Evolutionary conservation across 2,113 vertebrate genomes (phyloP).

Genomic region (Spilogale gracilis): DNA sequence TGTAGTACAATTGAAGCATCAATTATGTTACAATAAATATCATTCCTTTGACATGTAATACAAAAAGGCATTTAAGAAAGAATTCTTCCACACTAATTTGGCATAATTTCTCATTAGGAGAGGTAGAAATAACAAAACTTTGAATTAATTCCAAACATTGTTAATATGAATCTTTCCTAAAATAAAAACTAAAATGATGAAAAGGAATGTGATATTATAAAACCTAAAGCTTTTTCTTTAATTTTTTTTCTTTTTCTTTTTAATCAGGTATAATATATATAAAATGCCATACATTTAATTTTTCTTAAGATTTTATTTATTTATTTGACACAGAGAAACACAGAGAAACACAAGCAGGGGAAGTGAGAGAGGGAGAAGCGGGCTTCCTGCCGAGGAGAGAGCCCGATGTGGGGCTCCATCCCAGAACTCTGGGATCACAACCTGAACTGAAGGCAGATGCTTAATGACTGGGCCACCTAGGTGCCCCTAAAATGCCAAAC

Average conservation of each 20-base stretch:
- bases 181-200: background rate
- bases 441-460: no score
- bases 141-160: background rate
- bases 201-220: background rate
- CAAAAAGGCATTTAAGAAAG: conserved; percentile 39
- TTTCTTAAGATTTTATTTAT: no score
- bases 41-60: conserved; percentile 27
- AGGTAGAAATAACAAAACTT: conserved; percentile 26
- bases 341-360: no score
- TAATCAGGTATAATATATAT: background rate
- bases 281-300: background rate
- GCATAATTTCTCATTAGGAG: conserved; percentile 30
- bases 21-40: conserved; percentile 44
- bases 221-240: background rate
- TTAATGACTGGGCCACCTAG: no score
- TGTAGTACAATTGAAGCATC: background rate
- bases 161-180: conserved; percentile 39
- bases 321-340: no score
- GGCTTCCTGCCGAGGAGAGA: no score
- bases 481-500: background rate
- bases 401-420: no score
- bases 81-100: conserved; percentile 46
- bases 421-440: no score
- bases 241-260: background rate
- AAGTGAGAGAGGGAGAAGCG: no score